Percentiles rank a stretch among this genome's conserved stretches.
Conservation (phyloP, 1,140 invertebrate species). For the Scaptomyza pallida region DNA sequence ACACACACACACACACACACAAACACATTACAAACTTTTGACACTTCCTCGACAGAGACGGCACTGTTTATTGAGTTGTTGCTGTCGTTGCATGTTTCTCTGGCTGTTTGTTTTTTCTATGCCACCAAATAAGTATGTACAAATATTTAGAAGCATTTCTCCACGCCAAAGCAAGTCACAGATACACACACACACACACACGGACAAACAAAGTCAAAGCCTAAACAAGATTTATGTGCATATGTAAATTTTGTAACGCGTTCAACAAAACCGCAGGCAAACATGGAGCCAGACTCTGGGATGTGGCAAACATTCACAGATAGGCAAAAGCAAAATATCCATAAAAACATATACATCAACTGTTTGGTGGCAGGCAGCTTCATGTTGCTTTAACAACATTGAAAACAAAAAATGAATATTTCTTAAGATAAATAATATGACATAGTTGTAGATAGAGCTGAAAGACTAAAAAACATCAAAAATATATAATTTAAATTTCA, state of each 20-base stretch:
- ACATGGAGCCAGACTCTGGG: background rate
- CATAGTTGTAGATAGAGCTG: slow-evolving; percentile 3
- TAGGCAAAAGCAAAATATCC: slow-evolving; percentile 61
- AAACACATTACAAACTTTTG: slow-evolving; percentile 75
- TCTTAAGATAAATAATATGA: slow-evolving; percentile 67
- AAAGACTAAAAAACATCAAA: slow-evolving; percentile 2
- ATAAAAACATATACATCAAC: slow-evolving; percentile 69
- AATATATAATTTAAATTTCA: slow-evolving; percentile 30
- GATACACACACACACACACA: slow-evolving; percentile 11
- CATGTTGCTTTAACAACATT: slow-evolving; percentile 1
- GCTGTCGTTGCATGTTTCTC: slow-evolving; percentile 38
- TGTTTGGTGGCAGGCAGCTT: slow-evolving; percentile 12
- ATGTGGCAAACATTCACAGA: slow-evolving; percentile 65
- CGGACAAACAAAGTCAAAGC: slow-evolving; percentile 63
- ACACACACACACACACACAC: slow-evolving; percentile 36
- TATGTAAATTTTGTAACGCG: slow-evolving; percentile 76
- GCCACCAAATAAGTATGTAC: slow-evolving; percentile 79
- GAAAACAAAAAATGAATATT: slow-evolving; percentile 22
- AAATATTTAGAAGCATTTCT: slow-evolving; percentile 78
- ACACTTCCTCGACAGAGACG: slow-evolving; percentile 62
- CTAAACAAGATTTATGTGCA: slow-evolving; percentile 79
- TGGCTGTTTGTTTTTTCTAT: slow-evolving; percentile 38
- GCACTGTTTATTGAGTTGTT: slow-evolving; percentile 79
- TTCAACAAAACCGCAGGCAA: slow-evolving; percentile 56
- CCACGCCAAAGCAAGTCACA: slow-evolving; percentile 18